These are phyloP conservation scores for Mycteria americana DNA, from an alignment of 2,797 vertebrate genomes.

Conservation along the genomic window DNA sequence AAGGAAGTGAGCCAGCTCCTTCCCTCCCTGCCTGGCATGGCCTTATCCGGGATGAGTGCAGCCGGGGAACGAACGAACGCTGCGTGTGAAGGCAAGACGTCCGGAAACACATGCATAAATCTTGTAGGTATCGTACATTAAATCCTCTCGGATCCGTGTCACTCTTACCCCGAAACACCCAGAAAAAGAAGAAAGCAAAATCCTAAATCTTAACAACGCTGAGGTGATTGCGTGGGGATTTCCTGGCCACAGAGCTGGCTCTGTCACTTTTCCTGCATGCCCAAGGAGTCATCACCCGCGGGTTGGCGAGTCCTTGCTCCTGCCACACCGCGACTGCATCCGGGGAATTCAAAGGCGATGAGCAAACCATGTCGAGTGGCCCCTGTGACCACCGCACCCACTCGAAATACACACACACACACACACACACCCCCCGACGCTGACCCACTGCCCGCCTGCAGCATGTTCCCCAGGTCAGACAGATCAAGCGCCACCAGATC, in stretches of 20 bases:
- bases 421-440: background rate
- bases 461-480: background rate
- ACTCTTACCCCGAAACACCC: background rate
- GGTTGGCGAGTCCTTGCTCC: background rate
- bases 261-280: background rate
- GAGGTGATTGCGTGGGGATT: background rate
- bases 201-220: too few species aligned
- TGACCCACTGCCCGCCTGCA: background rate
- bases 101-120: background rate
- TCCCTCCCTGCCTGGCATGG: background rate
- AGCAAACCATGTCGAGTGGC: background rate
- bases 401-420: background rate
- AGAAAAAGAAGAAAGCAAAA: background rate
- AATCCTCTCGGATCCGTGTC: background rate
- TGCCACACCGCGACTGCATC: background rate
- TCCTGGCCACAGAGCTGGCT: background rate
- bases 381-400: background rate
- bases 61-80: background rate
- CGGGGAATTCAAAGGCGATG: background rate
- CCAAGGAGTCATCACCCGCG: background rate
- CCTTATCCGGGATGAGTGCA: background rate
- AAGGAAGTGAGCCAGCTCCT: background rate
- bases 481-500: background rate
- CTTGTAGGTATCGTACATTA: too few species aligned
- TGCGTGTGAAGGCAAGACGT: fast-evolving